phyloP scores from a whole-genome alignment of 1,140 invertebrate genomes.

The Saccostrea cuccullata region DNA sequence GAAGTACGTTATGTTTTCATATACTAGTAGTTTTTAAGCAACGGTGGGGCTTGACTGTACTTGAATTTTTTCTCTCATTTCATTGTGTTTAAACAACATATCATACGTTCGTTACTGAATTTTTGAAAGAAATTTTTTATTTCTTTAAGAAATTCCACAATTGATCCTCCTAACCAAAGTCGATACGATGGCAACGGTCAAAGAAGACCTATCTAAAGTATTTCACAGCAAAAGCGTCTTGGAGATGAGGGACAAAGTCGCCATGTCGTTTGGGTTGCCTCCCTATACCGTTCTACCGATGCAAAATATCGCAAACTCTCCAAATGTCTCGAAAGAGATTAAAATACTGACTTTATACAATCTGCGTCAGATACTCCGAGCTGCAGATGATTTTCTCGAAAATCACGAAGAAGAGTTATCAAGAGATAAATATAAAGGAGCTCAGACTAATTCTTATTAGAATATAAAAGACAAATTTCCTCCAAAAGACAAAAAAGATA shows the following conservation, averaged over 20 bases:
- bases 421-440: conserved; percentile 39
- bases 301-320: conserved; percentile 39
- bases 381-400: conserved; percentile 49
- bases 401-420: conserved; percentile 46
- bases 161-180: too few species aligned
- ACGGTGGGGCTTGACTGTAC: too few species aligned
- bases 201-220: too few species aligned
- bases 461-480: too few species aligned
- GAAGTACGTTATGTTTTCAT: conserved; percentile 21
- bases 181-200: too few species aligned
- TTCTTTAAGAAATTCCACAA: background rate
- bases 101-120: too few species aligned
- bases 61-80: too few species aligned
- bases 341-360: conserved; percentile 51
- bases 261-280: conserved; percentile 43
- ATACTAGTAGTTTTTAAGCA: too few species aligned
- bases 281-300: conserved; percentile 49
- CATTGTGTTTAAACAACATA: too few species aligned
- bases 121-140: too few species aligned
- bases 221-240: background rate
- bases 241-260: conserved; percentile 39
- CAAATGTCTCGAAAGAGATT: conserved; percentile 16
- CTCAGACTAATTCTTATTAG: background rate
- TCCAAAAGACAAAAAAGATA: too few species aligned
- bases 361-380: conserved; percentile 52